A percentile compares a stretch with the other conserved stretches of the same genome.
These are phyloP conservation scores for Lycocerus yunnanus DNA, from an alignment of 2,888 invertebrate species.

Conservation along the genomic window DNA sequence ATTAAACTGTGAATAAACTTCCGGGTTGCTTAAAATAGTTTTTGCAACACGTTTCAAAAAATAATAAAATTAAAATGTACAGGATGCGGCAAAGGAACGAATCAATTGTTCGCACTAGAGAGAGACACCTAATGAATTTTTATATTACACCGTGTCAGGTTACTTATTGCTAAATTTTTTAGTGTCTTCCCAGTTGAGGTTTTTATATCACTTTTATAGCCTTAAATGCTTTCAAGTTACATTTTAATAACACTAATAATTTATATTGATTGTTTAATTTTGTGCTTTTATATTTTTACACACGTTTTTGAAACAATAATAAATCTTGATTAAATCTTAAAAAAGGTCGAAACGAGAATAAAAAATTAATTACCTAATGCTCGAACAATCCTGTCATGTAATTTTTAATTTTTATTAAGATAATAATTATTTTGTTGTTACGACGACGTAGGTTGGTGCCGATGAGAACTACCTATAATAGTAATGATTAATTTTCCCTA, in stretches of 20 bases:
- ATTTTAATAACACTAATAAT: background rate
- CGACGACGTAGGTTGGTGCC: too few relatives aligned
- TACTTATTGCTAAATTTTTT: background rate
- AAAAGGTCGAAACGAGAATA: background rate
- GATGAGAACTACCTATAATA: too few relatives aligned
- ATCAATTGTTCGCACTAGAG: background rate
- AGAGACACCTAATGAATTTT: background rate
- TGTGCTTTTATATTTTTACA: background rate
- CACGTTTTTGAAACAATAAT: background rate
- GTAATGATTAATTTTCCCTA: too few relatives aligned
- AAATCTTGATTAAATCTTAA: background rate
- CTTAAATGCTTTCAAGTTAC: background rate
- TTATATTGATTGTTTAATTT: background rate
- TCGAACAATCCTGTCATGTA: background rate
- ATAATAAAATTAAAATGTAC: background rate
- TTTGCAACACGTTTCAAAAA: background rate
- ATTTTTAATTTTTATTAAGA: background rate
- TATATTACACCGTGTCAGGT: background rate
- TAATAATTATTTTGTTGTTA: background rate
- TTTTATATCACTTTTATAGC: background rate
- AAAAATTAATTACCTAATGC: background rate
- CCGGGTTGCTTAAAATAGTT: background rate
- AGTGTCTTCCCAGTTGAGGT: background rate
- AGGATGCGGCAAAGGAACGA: background rate
- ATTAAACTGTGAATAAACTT: background rate